phyloP scores from a whole-genome alignment of 2,888 invertebrate species.

The Ornithoptera priamus region DNA sequence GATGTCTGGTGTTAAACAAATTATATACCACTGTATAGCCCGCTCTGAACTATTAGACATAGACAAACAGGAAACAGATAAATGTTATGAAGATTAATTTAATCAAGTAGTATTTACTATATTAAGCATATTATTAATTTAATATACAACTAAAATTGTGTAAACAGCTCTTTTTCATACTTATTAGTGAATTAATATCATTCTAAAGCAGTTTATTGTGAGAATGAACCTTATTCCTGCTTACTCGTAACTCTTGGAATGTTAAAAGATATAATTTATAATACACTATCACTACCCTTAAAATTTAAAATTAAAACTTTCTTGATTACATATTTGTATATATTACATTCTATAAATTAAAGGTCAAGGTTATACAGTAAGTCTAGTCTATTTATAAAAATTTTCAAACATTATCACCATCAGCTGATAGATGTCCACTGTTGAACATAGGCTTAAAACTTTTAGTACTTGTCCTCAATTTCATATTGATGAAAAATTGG shows the following conservation, averaged over 20 bases:
- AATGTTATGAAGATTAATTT: conserved; percentile 4
- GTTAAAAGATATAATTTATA: neutral
- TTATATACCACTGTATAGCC: conserved; percentile 75
- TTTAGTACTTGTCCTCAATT: too few relatives aligned
- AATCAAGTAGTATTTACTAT: neutral
- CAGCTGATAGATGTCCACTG: too few relatives aligned
- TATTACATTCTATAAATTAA: too few relatives aligned
- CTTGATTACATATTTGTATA: too few relatives aligned
- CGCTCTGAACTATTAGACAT: conserved; percentile 65
- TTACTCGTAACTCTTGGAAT: neutral
- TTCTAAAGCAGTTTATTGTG: neutral
- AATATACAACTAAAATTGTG: neutral
- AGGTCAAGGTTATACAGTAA: too few relatives aligned
- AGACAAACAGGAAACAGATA: conserved; percentile 52
- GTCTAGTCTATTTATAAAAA: too few relatives aligned
- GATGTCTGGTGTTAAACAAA: conserved; percentile 82
- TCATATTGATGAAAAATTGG: too few relatives aligned
- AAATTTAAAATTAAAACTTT: too few relatives aligned
- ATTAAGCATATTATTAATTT: neutral
- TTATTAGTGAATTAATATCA: neutral
- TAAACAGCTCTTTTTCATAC: neutral
- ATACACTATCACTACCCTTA: too few relatives aligned
- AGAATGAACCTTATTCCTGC: neutral
- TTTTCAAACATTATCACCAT: too few relatives aligned
- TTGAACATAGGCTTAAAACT: too few relatives aligned